These are phyloP conservation scores for Shinisaurus crocodilurus DNA, from an alignment of 2,113 vertebrate genomes.

Conservation along the genomic window DNA sequence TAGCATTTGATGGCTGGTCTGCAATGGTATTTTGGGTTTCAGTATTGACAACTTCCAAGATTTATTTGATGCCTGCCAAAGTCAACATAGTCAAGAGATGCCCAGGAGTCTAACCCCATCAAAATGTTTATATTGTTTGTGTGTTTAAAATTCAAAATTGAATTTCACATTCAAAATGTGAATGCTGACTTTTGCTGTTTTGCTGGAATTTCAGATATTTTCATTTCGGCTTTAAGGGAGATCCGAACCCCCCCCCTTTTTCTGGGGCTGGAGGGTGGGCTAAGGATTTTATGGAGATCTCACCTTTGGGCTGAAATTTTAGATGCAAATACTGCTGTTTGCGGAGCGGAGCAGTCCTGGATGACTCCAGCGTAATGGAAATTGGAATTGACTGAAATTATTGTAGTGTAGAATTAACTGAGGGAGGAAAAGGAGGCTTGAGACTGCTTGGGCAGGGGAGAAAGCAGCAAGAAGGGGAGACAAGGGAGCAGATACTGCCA, in stretches of 20 bases:
- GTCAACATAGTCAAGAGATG: neutral
- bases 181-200: neutral
- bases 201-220: neutral
- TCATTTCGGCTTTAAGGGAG: neutral
- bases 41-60: neutral
- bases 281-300: neutral
- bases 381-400: neutral
- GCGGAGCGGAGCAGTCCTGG: neutral
- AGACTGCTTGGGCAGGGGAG: neutral
- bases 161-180: neutral
- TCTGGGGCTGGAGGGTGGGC: neutral
- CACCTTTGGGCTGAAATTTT: neutral
- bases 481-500: neutral
- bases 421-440: too few relatives aligned
- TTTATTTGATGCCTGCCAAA: neutral
- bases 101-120: too few relatives aligned
- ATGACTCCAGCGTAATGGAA: neutral
- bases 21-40: neutral
- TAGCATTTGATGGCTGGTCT: neutral
- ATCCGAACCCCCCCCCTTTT: neutral
- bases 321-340: neutral
- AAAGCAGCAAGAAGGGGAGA: too few relatives aligned
- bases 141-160: neutral
- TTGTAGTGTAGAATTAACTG: neutral
- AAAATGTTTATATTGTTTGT: neutral